Conservation (phyloP, 2,888 invertebrate species). For the Ecdyonurus torrentis region DNA sequence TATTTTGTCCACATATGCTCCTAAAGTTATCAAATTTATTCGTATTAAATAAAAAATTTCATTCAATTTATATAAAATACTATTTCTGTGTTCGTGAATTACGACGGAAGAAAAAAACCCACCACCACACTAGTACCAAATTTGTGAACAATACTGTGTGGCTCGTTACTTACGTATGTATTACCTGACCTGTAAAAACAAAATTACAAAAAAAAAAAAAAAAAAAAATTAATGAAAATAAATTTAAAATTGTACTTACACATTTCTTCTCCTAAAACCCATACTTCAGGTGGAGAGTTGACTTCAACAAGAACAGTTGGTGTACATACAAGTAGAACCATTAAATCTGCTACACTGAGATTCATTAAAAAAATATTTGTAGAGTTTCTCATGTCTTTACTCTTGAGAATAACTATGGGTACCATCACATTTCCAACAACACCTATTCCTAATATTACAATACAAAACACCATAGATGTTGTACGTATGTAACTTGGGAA, state of each 20-base stretch:
- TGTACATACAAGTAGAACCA: conserved; percentile 80
- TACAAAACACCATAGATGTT: conserved; percentile 76
- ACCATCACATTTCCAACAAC: conserved; percentile 88
- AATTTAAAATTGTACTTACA: conserved; percentile 50
- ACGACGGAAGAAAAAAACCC: too few relatives aligned
- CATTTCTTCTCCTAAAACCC: conserved; percentile 81
- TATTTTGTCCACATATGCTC: too few relatives aligned
- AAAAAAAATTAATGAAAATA: too few relatives aligned
- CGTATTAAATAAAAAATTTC: too few relatives aligned
- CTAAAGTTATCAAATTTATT: too few relatives aligned
- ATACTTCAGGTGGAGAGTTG: conserved; percentile 77
- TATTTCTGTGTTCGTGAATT: too few relatives aligned
- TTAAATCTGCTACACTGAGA: conserved; percentile 78
- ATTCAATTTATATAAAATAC: too few relatives aligned
- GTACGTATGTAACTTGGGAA: conserved; percentile 74
- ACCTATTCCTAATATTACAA: conserved; percentile 74
- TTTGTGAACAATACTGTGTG: neutral
- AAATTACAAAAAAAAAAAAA: too few relatives aligned
- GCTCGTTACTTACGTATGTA: neutral
- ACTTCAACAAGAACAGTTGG: conserved; percentile 90
- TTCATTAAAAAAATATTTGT: conserved; percentile 91
- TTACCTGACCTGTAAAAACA: too few relatives aligned
- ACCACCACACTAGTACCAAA: neutral
- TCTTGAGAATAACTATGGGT: conserved; percentile 78
- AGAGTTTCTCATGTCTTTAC: conserved; percentile 86